These are phyloP conservation scores for Dinothrombium tinctorium DNA, from an alignment of 1,140 invertebrate genomes.

Conservation along the genomic window DNA sequence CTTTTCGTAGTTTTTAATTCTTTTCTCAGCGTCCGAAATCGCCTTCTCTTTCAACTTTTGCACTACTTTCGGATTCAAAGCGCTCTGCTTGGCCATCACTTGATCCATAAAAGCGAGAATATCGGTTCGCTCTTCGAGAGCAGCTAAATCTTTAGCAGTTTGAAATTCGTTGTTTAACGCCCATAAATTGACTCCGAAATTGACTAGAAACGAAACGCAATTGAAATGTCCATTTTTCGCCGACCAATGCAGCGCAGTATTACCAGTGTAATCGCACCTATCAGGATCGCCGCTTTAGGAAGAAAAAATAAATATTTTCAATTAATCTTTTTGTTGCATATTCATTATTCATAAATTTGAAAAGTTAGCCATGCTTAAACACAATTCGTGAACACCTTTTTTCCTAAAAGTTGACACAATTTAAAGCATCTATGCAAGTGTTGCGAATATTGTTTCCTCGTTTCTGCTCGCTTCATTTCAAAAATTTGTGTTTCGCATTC, in stretches of 20 bases:
- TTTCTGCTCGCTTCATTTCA: too few species aligned
- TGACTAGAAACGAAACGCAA: slow-evolving; percentile 73
- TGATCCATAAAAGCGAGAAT: slow-evolving; percentile 47
- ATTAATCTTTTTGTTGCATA: too few species aligned
- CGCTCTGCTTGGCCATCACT: slow-evolving; percentile 50
- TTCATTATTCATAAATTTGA: too few species aligned
- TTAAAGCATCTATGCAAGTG: too few species aligned
- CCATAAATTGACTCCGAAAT: slow-evolving; percentile 79
- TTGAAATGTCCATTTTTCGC: slow-evolving; percentile 62
- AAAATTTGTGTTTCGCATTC: too few species aligned
- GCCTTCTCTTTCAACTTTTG: slow-evolving; percentile 29
- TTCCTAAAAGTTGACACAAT: too few species aligned
- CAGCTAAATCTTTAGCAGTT: slow-evolving; percentile 67
- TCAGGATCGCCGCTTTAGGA: slow-evolving; percentile 63
- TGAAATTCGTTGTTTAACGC: slow-evolving; percentile 74
- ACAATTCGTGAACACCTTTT: too few species aligned
- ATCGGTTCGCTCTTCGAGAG: slow-evolving; percentile 56
- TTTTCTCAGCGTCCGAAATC: slow-evolving; percentile 57
- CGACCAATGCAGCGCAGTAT: slow-evolving; percentile 69
- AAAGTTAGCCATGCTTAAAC: too few species aligned
- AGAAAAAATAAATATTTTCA: too few species aligned
- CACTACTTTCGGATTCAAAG: slow-evolving; percentile 38
- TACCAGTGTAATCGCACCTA: slow-evolving; percentile 67
- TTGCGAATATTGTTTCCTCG: too few species aligned
- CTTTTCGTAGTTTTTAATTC: slow-evolving; percentile 56